Base-by-base conservation (phyloP, 2,113 vertebrate genomes). In the Cephalopterus ornatus region DNA sequence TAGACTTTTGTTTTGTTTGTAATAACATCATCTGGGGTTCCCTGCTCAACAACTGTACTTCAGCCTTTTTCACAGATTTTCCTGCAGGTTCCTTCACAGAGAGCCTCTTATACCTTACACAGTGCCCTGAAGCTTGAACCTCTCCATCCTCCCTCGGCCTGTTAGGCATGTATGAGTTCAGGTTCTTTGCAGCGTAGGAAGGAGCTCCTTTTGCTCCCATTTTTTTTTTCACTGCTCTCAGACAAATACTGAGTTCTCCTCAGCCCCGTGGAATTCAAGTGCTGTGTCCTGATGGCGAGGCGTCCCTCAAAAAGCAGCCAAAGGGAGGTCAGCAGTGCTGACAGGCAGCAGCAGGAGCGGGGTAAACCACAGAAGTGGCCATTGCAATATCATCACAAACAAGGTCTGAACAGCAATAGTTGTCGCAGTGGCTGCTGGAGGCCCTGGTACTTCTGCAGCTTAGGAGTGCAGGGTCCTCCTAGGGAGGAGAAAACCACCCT, bases 221-320 rank as follows among this genome's bases (percentile, higher is more conserved):
- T n/a, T 85, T 76, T 85, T 76, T 58, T 56, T 62, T 18, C n/a
- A 28, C 18, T 14, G 8, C 58, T 85, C 13, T 76, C 89, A 52
- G 39, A 16, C 1, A 12, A 76, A 55, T 70, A 26, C 3, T 75
- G 33, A 32, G 17, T 41, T 77, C 22, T 20, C 13, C 9, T 66
- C 30, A 71, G 44, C 11, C 32, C 53, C 46, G 42, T n/a, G 61
- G 47, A 46, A 55, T 76, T 72, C 18, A 35, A 56, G 9, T 33
- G 30, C 50, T 49, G 32, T 37, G 16, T 68, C 42, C 49, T 73
- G 32, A 4, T 52, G 0, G 0, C 1, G 1, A 1, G 5, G 5
- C 21, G 5, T 71, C 18, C 13, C 63, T 76, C 58, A 12, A 61
- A 77, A 81, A 66, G 14, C 47, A 77, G 33, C 26, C 1, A 1